Percentiles rank a stretch among this genome's conserved stretches.
phyloP scores from a whole-genome alignment of 1,140 invertebrate genomes.

The Pectinophora gossypiella region DNA sequence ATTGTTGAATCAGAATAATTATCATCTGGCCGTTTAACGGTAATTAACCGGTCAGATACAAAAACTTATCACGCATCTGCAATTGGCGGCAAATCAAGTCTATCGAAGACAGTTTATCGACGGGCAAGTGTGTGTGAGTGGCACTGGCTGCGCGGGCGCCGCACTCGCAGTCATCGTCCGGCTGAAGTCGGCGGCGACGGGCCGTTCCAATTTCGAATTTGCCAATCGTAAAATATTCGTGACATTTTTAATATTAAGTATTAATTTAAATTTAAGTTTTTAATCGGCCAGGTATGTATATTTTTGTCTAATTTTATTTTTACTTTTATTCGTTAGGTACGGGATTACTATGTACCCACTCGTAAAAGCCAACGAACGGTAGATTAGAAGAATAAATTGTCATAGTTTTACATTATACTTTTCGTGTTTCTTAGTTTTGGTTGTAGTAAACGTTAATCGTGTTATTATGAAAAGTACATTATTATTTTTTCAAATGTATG shows the following conservation, averaged over 20 bases:
- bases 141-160: constrained; percentile 30
- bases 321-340: no score
- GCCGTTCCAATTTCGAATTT: constrained; percentile 32
- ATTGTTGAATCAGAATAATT: background rate
- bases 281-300: constrained; percentile 2
- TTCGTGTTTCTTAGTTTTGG: no score
- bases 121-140: constrained; percentile 30
- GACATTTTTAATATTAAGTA: constrained; percentile 5
- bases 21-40: background rate
- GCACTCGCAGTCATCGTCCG: constrained; percentile 44
- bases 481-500: no score
- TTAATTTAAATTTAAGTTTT: constrained; percentile 7
- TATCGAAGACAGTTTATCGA: background rate
- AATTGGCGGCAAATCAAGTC: background rate
- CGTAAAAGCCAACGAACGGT: no score
- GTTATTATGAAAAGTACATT: no score
- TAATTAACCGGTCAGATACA: no score
- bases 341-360: no score
- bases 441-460: no score
- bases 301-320: background rate
- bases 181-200: constrained; percentile 34
- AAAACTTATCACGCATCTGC: background rate
- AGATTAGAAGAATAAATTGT: no score
- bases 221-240: background rate
- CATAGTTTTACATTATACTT: no score